Base-by-base conservation (phyloP, 2,113 vertebrate genomes). In the Atlantisia rogersi region DNA sequence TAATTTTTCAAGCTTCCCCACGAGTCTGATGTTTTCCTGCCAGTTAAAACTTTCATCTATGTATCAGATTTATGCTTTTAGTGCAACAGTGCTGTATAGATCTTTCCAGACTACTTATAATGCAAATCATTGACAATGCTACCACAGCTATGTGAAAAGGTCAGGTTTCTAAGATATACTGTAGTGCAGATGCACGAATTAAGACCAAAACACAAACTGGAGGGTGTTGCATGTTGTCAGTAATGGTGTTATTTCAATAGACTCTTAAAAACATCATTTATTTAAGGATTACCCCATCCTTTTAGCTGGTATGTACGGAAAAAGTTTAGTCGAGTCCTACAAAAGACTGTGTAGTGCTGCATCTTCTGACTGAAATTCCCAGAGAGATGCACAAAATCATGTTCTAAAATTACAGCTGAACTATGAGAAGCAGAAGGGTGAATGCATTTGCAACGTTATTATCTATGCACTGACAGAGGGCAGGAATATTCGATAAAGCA, bases 371-470 rank as follows among this genome's bases (percentile, higher is more conserved):
- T 6, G 11, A 83, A 78, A 88, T 60, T 96, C 92, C 73, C 60
- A 75, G 32, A 90, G 73, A 80, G 69, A 84, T 77, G 39, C 31
- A 84, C 46, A 79, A 94, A 91, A 92, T 91, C 55, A 74, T 82
- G 77, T 78, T 73, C 64, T 82, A 88, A 96, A 94, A 93, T 79
- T 64, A 74, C 35, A 96, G 42, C 42, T 90, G 59, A 92, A 69
- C 67, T 82, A 55, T 50, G 55, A 62, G 74, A 94, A 95, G 75
- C 70, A 95, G 83, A 92, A 87, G 62, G 76, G 46, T 77, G 91
- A 94, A 95, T 78, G 82, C 46, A 73, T 96, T 96, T 94, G 94
- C 65, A 86, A 90, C 53, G 70, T 82, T 86, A 95, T 94, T 82
- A 91, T 82, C 79, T 75, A 29, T 62, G 68, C 75, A 88, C 91